phyloP scores from a whole-genome alignment of 2,113 vertebrate species.

The Delphinapterus leucas region DNA sequence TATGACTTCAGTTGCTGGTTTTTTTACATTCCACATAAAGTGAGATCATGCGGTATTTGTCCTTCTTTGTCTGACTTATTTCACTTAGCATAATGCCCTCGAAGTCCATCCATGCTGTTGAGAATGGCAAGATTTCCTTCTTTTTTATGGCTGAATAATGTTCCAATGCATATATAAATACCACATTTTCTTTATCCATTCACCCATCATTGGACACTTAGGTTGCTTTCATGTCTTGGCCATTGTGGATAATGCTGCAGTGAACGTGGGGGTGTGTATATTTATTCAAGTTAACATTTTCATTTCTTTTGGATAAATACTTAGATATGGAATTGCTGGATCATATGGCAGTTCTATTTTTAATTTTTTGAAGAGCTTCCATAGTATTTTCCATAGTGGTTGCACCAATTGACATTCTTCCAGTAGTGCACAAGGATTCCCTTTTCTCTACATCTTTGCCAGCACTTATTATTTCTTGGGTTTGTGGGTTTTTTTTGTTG shows the following conservation, averaged over 20 bases:
- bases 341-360: background rate
- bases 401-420: background rate
- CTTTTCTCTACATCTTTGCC: background rate
- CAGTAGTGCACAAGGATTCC: background rate
- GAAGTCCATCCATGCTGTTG: background rate
- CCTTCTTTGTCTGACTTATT: background rate
- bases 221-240: background rate
- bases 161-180: background rate
- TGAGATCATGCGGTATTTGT: background rate
- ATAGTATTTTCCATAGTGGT: background rate
- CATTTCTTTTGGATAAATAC: background rate
- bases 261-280: background rate
- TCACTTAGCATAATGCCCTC: background rate
- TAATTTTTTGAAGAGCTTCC: background rate
- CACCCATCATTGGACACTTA: background rate
- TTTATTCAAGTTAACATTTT: background rate
- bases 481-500: background rate
- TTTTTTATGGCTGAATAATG: background rate
- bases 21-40: background rate
- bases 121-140: background rate
- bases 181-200: background rate
- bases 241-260: background rate
- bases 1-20: background rate
- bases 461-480: background rate
- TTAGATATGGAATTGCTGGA: background rate